Base-by-base conservation (phyloP, 2,888 invertebrate genomes). In the Seira musarum region DNA sequence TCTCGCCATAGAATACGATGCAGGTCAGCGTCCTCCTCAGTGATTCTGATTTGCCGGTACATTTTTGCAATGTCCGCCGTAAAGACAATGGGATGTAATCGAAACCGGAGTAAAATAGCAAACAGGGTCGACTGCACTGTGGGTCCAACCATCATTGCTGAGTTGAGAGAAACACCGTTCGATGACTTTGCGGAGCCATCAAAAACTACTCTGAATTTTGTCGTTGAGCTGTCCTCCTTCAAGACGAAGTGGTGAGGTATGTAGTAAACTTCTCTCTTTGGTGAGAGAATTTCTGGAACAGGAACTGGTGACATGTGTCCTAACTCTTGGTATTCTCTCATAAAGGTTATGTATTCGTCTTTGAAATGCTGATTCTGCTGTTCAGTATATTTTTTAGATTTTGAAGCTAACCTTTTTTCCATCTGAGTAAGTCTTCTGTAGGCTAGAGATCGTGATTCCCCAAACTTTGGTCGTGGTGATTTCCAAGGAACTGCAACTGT, bases 211-310 rank as follows among this genome's bases (percentile, higher is more conserved):
- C n/a, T n/a, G n/a, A n/a, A n/a, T n/a, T n/a, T n/a, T 0, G 87
- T 87, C 1, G 87, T 87, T 0, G 82, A 63, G 70, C 87, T 87
- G 6, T 77, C 63, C 35, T 83, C 83, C 17, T 85, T 83, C 0
- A 87, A 19, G 1, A 88, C 87, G 6, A 81, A 77, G 72, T 87
- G 87, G 80, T 88, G 88, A 5, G 87, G 87, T 53, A 88, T 64
- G 72, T 87, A 88, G 78, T 70, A 73, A 1, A 61, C 61, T 19
- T 40, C 25, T 25, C 57, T 25, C 10, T n/a, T 25, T 17, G 69
- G 35, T 8, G 57, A 25, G 53, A 19, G 17, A 0, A 73, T 2
- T n/a, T 73, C 63, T 35, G 76, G 71, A n/a, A n/a, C n/a, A 40
- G 79, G 69, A n/a, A 84, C 75, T 46, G 67, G 13, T 57, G 67